phyloP scores from a whole-genome alignment of 2,797 vertebrate species.

The Champsocephalus esox region DNA sequence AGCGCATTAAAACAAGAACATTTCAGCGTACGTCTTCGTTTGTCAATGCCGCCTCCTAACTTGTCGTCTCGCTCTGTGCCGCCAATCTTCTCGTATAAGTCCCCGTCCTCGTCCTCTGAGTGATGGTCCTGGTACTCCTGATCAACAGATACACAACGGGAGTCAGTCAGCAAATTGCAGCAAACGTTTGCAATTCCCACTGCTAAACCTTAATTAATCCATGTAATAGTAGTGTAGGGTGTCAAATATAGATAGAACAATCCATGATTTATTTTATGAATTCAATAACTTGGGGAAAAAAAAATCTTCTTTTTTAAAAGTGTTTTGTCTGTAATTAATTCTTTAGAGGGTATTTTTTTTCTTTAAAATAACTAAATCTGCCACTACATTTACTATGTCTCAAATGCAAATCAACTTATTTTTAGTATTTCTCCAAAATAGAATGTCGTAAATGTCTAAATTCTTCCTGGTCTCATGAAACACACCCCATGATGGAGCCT shows the following conservation, averaged over 20 bases:
- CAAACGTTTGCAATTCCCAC: neutral
- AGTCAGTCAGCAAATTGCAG: neutral
- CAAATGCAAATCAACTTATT: no score
- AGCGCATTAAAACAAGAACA: constrained; percentile 3
- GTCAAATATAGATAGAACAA: neutral
- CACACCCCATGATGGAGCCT: no score
- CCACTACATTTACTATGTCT: no score
- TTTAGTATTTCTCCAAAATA: no score
- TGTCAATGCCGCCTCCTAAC: constrained; percentile 52
- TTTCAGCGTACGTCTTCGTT: constrained; percentile 57
- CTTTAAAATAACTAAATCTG: no score
- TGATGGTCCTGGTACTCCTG: constrained; percentile 81
- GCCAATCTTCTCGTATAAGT: constrained; percentile 85
- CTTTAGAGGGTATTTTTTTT: neutral
- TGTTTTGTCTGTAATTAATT: neutral
- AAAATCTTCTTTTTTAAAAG: neutral
- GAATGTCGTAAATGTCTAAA: no score
- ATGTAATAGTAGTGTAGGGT: neutral
- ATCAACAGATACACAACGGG: neutral
- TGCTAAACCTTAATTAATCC: neutral
- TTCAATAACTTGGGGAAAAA: neutral
- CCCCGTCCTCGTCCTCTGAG: constrained; percentile 76
- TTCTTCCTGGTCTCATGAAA: no score
- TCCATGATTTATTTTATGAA: neutral
- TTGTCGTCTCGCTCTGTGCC: constrained; percentile 81